Conservation (phyloP, 2,113 vertebrate species). For the Onychostoma macrolepis region DNA sequence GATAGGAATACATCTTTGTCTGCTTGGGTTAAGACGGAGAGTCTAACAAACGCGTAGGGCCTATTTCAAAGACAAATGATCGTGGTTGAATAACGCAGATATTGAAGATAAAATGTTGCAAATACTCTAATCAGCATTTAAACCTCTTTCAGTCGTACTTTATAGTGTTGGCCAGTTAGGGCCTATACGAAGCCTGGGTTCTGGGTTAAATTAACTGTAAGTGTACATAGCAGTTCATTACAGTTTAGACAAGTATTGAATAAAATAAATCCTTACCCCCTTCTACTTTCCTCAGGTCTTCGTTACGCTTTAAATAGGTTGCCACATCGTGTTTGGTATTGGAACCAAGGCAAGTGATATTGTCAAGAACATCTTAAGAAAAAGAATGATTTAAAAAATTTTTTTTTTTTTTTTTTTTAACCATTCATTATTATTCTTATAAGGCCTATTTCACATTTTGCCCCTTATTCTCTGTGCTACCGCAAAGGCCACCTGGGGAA, state of each 20-base stretch:
- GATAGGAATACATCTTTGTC: slow-evolving; percentile 82
- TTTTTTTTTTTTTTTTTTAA: neutral
- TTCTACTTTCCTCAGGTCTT: neutral
- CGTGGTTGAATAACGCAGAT: neutral
- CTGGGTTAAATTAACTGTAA: neutral
- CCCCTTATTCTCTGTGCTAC: neutral
- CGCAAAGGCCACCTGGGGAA: neutral
- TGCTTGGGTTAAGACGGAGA: slow-evolving; percentile 75
- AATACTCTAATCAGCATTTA: neutral
- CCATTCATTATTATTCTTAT: neutral
- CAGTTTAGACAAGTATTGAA: neutral
- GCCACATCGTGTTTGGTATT: neutral
- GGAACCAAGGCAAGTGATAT: neutral
- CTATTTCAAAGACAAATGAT: slow-evolving; percentile 44
- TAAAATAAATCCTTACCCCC: neutral
- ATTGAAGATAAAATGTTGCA: neutral
- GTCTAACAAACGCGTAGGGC: slow-evolving; percentile 78
- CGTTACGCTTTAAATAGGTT: neutral
- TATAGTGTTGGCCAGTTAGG: neutral
- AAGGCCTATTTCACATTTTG: neutral
- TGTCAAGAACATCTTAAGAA: neutral
- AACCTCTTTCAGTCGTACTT: neutral
- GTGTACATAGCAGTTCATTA: neutral
- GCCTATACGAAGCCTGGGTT: neutral
- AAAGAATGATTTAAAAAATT: neutral